phyloP scores from a whole-genome alignment of 2,113 vertebrate genomes.

The Columbina picui region DNA sequence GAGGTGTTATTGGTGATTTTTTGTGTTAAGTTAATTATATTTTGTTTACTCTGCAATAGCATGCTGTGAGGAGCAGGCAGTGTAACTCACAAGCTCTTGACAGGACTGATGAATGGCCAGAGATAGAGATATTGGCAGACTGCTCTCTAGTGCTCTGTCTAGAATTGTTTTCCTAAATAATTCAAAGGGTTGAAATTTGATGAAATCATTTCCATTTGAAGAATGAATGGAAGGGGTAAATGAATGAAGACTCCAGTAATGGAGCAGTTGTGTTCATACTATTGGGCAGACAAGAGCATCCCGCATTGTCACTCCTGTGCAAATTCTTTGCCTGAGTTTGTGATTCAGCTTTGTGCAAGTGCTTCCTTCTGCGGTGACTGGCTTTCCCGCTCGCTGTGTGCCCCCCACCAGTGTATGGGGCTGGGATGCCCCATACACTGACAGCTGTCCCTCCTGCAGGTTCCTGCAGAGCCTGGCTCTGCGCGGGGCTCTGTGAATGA shows the following conservation, averaged over 20 bases:
- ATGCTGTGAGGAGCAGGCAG: background rate
- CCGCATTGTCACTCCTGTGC: fast-evolving
- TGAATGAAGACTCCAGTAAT: conserved; percentile 1
- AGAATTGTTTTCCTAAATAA: conserved; percentile 68
- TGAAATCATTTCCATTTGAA: conserved; percentile 64
- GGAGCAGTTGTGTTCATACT: background rate
- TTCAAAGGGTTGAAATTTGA: conserved; percentile 63
- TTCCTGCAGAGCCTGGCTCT: too few relatives aligned
- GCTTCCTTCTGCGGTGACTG: background rate
- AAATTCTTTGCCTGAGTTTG: background rate
- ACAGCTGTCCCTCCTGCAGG: background rate
- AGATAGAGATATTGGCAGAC: conserved; percentile 64
- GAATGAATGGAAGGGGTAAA: conserved; percentile 45
- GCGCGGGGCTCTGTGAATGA: background rate
- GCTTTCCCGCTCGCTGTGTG: background rate
- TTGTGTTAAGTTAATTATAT: conserved; percentile 47
- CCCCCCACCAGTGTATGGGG: background rate
- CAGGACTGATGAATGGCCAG: conserved; percentile 62
- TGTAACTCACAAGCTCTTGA: conserved; percentile 9
- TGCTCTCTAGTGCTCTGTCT: conserved; percentile 39
- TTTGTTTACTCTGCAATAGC: conserved; percentile 53
- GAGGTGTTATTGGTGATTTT: conserved; percentile 27
- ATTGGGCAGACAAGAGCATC: background rate
- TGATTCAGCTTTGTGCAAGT: background rate
- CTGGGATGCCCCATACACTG: fast-evolving